phyloP scores from a whole-genome alignment of 2,797 vertebrate species.

The Hyperoplus lanceolatus region DNA sequence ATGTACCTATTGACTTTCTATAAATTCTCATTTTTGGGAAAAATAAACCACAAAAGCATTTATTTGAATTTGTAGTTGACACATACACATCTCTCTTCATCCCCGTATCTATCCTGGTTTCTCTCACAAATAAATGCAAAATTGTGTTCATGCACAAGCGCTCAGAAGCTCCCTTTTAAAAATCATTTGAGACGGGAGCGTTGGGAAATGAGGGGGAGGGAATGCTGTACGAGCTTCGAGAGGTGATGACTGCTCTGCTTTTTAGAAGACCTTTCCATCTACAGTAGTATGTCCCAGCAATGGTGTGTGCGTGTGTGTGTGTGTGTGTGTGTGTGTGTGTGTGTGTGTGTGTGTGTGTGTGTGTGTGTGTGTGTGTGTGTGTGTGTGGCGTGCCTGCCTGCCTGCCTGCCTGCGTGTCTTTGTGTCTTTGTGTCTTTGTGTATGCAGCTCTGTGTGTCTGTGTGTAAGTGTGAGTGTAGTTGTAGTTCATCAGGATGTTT shows the following conservation, averaged over 20 bases:
- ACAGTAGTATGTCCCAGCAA: constrained; percentile 35
- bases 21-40: background rate
- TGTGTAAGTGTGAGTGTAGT: background rate
- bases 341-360: constrained; percentile 1
- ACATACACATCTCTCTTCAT: background rate
- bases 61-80: background rate
- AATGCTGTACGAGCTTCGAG: constrained; percentile 53
- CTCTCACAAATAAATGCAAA: background rate
- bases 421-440: background rate
- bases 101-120: background rate
- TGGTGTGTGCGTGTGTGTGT: constrained; percentile 1
- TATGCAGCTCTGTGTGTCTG: constrained; percentile 12
- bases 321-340: constrained; percentile 11
- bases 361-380: constrained; percentile 17
- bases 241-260: constrained; percentile 56
- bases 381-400: background rate
- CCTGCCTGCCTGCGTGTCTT: too few species aligned
- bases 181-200: constrained; percentile 29
- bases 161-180: constrained; percentile 17
- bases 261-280: constrained; percentile 61
- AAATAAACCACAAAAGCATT: background rate
- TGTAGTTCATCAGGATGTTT: constrained; percentile 24
- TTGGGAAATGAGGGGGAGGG: constrained; percentile 73
- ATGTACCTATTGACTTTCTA: background rate
- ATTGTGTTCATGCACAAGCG: background rate